Percentiles rank a stretch among this genome's conserved stretches.
Conservation (phyloP, 2,888 invertebrate genomes). For the Strigamia transsilvanica region DNA sequence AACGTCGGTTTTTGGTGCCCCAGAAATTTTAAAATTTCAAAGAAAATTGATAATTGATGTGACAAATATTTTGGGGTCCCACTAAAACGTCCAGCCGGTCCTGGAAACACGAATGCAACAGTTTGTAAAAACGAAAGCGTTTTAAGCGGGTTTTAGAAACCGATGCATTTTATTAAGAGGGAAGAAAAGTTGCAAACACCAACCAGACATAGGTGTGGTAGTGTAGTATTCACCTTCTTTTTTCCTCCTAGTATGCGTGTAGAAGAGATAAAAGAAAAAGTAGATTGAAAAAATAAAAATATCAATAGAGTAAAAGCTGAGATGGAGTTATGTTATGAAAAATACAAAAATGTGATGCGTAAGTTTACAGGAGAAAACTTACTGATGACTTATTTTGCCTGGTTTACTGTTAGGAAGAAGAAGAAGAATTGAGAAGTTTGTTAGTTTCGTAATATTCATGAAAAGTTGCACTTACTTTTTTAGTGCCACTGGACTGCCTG, state of each 20-base stretch:
- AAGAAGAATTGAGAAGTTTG: neutral
- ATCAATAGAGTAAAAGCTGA: neutral
- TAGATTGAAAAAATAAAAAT: slow-evolving; percentile 52
- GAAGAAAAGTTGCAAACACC: slow-evolving; percentile 28
- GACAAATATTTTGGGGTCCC: no score
- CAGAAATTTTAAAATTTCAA: no score
- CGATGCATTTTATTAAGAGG: neutral
- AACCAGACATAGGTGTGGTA: slow-evolving; percentile 43
- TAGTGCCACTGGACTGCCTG: slow-evolving; percentile 91
- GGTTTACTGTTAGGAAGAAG: slow-evolving; percentile 50
- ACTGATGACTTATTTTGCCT: slow-evolving; percentile 53
- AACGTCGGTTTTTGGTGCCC: no score
- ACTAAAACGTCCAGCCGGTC: no score
- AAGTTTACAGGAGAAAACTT: slow-evolving; percentile 46
- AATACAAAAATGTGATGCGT: slow-evolving; percentile 17
- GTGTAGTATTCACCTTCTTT: slow-evolving; percentile 57
- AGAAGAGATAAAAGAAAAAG: slow-evolving; percentile 58
- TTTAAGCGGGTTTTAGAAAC: no score
- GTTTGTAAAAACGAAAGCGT: no score
- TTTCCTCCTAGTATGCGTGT: slow-evolving; percentile 58
- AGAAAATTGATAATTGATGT: no score
- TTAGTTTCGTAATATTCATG: neutral
- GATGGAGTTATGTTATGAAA: slow-evolving; percentile 20
- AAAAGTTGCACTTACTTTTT: slow-evolving; percentile 81
- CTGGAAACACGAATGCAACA: no score